Evolutionary conservation across 1,140 invertebrate species (phyloP), one percentile per base, ranked within the genome.

Genomic region (Antheraea pernyi): DNA sequence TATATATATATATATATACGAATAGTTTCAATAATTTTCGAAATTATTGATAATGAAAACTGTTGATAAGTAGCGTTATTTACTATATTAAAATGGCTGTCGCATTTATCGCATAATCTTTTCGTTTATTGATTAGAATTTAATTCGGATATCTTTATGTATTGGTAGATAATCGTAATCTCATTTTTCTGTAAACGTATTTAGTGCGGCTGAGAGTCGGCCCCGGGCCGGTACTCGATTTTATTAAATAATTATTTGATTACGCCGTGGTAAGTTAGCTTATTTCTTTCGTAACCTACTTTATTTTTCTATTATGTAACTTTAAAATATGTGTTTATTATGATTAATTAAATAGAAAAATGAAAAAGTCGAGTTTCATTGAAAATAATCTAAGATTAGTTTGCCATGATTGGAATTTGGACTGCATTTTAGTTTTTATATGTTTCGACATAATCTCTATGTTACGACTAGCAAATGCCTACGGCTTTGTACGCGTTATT

Each of bases 161-260:
- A 71, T 73, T 73, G 70, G 75, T 80, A 77, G 67, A 71, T 68
- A 76, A 80, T 73, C 73, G 72, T 80, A 80, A 84, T 84, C 76
- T 76, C 22, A 36, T 69, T 70, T 75, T 68, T 62, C 60, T 22
- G 36, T 22, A 75, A 59, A 53, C 58, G 69, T 69, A 69, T 76
- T 80, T 71, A 85, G 83, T 85, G 72, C 59, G 75, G 76, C 73
- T 75, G 67, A 67, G 75, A 80, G 48, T 76, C 76, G 81, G 78
- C 78, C 77, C 22, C 68, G 59, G 77, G 79, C 81, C 76, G 72
- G 74, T 78, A 65, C 59, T 62, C 67, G 70, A 37, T 72, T 65
- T 61, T 72, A 68, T 68, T 42, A 62, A 37, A 71, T 73, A 75
- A 61, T 61, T 30, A 61, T 30, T 36, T 61, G 18, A 36, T 22